These are phyloP conservation scores for Lapara coniferarum DNA, from an alignment of 2,888 invertebrate species.

Conservation along the genomic window DNA sequence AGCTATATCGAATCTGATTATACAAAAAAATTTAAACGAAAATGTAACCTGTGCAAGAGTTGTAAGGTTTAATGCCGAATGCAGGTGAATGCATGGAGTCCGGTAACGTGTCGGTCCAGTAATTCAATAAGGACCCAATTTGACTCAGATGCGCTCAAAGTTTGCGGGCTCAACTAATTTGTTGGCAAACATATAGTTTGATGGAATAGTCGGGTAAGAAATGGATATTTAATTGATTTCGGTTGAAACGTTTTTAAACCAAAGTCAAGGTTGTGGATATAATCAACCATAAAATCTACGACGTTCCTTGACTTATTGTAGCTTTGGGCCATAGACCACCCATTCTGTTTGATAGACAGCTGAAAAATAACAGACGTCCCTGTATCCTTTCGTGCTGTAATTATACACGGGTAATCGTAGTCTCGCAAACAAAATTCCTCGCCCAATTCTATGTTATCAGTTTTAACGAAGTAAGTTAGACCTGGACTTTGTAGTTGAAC, in stretches of 20 bases:
- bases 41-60: constrained; percentile 18
- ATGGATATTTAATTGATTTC: constrained; percentile 40
- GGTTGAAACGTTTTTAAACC: background rate
- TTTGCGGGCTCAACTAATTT: constrained; percentile 73
- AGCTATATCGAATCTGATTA: background rate
- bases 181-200: constrained; percentile 77
- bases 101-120: constrained; percentile 74
- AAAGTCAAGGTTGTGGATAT: background rate
- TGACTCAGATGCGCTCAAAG: constrained; percentile 76
- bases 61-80: constrained; percentile 36
- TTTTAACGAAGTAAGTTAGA: too few species aligned
- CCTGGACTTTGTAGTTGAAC: too few species aligned
- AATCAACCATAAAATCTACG: background rate
- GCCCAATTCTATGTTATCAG: too few species aligned
- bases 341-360: background rate
- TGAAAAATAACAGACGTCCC: background rate
- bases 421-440: too few species aligned
- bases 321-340: background rate
- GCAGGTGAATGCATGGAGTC: constrained; percentile 28
- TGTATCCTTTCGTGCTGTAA: too few species aligned
- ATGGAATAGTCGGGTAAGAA: constrained; percentile 44
- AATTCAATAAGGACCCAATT: constrained; percentile 81
- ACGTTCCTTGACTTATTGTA: background rate
- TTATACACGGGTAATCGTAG: too few species aligned
- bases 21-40: constrained; percentile 26